These are phyloP conservation scores for Nerophis ophidion DNA, from an alignment of 2,113 vertebrate species.

Conservation along the genomic window DNA sequence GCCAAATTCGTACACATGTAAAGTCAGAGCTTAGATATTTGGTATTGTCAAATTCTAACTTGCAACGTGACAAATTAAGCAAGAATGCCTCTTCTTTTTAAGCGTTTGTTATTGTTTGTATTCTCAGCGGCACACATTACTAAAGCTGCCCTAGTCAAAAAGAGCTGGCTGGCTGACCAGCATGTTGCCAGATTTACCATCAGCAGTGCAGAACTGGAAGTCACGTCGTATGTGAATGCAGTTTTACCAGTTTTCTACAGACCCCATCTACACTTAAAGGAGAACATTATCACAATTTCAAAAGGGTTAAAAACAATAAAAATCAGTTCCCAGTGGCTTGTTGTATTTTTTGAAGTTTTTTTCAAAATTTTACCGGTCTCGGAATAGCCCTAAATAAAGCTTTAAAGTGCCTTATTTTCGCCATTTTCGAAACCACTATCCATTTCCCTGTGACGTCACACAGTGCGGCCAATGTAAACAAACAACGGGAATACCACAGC, in stretches of 20 bases:
- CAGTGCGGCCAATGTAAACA: too few relatives aligned
- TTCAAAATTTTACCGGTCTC: too few relatives aligned
- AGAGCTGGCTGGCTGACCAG: slow-evolving; percentile 43
- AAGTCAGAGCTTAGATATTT: too few relatives aligned
- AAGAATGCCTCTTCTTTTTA: background rate
- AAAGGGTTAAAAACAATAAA: too few relatives aligned
- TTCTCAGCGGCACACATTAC: slow-evolving; percentile 33
- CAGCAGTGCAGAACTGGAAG: slow-evolving; percentile 61
- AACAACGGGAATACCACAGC: too few relatives aligned
- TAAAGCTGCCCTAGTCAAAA: slow-evolving; percentile 45
- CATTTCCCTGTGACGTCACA: too few relatives aligned
- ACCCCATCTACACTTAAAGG: slow-evolving; percentile 34
- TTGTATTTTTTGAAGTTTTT: too few relatives aligned
- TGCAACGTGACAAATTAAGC: slow-evolving; percentile 1
- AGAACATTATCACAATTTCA: too few relatives aligned
- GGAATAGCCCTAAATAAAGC: too few relatives aligned
- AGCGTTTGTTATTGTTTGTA: slow-evolving; percentile 6
- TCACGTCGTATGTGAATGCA: slow-evolving; percentile 47
- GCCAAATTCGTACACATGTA: background rate
- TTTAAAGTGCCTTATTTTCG: too few relatives aligned
- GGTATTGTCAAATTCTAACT: background rate
- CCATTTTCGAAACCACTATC: too few relatives aligned
- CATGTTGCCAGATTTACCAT: slow-evolving; percentile 69
- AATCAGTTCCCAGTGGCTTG: too few relatives aligned
- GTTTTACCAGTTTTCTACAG: slow-evolving; percentile 39